phyloP scores from a whole-genome alignment of 2,797 vertebrate genomes.

The Gymnoscopelus braueri region DNA sequence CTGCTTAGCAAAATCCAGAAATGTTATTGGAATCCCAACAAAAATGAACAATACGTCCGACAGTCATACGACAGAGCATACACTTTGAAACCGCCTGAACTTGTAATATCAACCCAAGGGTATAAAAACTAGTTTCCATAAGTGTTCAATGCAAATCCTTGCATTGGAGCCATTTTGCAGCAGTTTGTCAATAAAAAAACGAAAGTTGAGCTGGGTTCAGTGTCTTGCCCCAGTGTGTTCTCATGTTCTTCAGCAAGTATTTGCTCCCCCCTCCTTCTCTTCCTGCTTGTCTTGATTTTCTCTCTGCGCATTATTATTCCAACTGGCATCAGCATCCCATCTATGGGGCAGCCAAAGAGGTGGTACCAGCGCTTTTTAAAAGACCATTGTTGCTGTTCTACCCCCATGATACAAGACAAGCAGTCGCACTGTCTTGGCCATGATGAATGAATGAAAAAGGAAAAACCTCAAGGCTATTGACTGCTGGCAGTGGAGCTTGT shows the following conservation, averaged over 20 bases:
- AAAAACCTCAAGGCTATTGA: constrained; percentile 60
- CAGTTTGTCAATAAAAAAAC: constrained; percentile 3
- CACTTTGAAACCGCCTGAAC: no score
- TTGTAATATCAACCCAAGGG: no score
- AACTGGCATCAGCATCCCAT: constrained; percentile 58
- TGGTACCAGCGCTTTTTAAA: constrained; percentile 70
- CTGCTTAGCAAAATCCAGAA: no score
- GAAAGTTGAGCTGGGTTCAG: constrained; percentile 10
- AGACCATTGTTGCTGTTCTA: constrained; percentile 68
- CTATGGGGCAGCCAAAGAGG: constrained; percentile 69
- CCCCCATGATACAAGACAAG: constrained; percentile 51
- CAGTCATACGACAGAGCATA: no score
- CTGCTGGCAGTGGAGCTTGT: constrained; percentile 57
- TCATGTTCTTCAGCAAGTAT: constrained; percentile 4
- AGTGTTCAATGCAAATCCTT: constrained; percentile 27
- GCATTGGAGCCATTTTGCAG: constrained; percentile 12
- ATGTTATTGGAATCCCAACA: no score
- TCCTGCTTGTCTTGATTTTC: background rate
- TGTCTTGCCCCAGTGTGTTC: constrained; percentile 10
- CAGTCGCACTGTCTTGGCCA: constrained; percentile 65
- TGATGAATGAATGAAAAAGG: constrained; percentile 43
- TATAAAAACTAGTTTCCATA: background rate
- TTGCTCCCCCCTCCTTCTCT: background rate
- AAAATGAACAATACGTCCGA: no score
- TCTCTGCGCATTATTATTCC: constrained; percentile 57